Conservation (phyloP, 2,888 invertebrate species). For the Desoria tigrina region DNA sequence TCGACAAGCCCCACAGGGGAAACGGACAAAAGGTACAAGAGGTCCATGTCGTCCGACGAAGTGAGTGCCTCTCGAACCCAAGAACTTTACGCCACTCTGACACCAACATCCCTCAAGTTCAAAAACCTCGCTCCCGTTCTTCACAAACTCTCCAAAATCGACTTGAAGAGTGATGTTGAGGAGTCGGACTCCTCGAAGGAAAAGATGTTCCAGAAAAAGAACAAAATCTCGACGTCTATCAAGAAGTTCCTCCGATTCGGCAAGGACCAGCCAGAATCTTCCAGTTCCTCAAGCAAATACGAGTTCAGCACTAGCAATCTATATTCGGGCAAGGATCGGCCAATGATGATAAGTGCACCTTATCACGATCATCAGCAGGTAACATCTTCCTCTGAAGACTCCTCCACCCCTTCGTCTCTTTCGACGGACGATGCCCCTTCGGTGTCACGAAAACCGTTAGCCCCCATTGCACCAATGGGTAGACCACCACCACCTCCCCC, state of each 20-base stretch:
- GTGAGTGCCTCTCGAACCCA: slow-evolving; percentile 52
- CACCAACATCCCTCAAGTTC: slow-evolving; percentile 51
- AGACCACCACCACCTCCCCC: slow-evolving; percentile 53
- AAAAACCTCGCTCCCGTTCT: slow-evolving; percentile 50
- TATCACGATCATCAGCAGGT: not conserved
- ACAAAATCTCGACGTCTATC: slow-evolving; percentile 50
- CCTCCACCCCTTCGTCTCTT: not conserved
- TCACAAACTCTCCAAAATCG: slow-evolving; percentile 51
- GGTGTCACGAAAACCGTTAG: slow-evolving; percentile 31
- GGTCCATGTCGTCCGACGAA: slow-evolving; percentile 52
- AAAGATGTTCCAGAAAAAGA: slow-evolving; percentile 49
- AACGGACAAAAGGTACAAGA: slow-evolving; percentile 35
- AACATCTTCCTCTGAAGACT: not conserved
- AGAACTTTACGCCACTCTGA: slow-evolving; percentile 52
- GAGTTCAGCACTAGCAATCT: slow-evolving; percentile 14
- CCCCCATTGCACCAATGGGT: slow-evolving; percentile 21
- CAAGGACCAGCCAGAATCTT: slow-evolving; percentile 28
- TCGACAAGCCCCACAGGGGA: slow-evolving; percentile 23
- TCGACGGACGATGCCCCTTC: slow-evolving; percentile 24
- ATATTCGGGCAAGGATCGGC: not conserved
- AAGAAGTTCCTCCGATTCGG: slow-evolving; percentile 51
- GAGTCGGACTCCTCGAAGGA: slow-evolving; percentile 38
- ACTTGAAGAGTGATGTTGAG: slow-evolving; percentile 22
- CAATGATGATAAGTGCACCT: slow-evolving; percentile 7
- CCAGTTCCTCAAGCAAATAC: slow-evolving; percentile 27